Conservation (phyloP, 2,888 invertebrate genomes). For the Drosophila paranaensis region DNA sequence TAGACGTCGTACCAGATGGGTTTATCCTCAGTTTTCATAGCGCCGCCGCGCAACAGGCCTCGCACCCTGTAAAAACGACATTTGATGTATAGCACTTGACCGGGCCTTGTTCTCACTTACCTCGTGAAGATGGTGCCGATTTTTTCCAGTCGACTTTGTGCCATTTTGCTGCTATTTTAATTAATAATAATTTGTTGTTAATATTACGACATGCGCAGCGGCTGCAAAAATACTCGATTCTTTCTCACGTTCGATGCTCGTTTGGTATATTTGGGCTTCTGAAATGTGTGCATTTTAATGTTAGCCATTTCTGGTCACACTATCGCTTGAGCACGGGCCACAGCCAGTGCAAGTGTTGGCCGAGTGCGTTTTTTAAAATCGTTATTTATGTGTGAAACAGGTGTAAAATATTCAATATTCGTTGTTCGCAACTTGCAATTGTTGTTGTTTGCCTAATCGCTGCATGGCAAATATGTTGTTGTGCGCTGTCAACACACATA, state of each 20-base stretch:
- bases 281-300: not conserved
- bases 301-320: slow-evolving; percentile 32
- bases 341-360: slow-evolving; percentile 41
- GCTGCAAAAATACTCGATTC: slow-evolving; percentile 40
- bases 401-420: slow-evolving; percentile 47
- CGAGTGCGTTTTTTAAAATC: slow-evolving; percentile 48
- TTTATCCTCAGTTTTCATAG: slow-evolving; percentile 91
- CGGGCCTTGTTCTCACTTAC: slow-evolving; percentile 82
- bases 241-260: slow-evolving; percentile 14
- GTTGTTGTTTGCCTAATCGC: slow-evolving; percentile 39
- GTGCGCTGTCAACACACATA: slow-evolving; percentile 40
- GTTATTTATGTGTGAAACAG: slow-evolving; percentile 60
- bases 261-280: slow-evolving; percentile 13
- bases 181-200: slow-evolving; percentile 38
- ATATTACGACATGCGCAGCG: slow-evolving; percentile 74
- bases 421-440: slow-evolving; percentile 30
- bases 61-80: slow-evolving; percentile 86
- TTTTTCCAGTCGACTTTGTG: slow-evolving; percentile 89
- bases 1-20: slow-evolving; percentile 98
- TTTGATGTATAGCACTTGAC: not conserved
- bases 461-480: slow-evolving; percentile 56
- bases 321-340: slow-evolving; percentile 38
- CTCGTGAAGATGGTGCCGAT: slow-evolving; percentile 90
- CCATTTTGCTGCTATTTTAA: slow-evolving; percentile 85
- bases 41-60: slow-evolving; percentile 92